A percentile compares a stretch with the other conserved stretches of the same genome.
Evolutionary conservation across 2,113 vertebrate species (phyloP).

Genomic region (Melanerpes formicivorus): DNA sequence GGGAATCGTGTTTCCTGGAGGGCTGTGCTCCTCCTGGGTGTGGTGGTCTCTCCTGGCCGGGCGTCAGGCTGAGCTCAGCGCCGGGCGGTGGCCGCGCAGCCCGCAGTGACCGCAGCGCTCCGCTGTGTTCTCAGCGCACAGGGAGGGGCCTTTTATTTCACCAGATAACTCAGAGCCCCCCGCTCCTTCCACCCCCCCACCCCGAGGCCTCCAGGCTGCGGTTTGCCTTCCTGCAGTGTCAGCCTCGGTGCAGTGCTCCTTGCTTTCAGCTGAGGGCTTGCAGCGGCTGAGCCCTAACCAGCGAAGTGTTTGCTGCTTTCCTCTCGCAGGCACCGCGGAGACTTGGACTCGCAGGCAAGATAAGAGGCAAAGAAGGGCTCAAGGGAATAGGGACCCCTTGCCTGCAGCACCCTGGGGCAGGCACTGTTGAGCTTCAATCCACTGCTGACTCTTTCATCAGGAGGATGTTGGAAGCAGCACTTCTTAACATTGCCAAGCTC

Average conservation of each 20-base stretch:
- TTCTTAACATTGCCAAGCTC: neutral
- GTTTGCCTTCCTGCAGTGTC: neutral
- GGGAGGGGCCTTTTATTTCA: neutral
- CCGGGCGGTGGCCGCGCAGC: fast-evolving
- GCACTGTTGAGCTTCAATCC: neutral
- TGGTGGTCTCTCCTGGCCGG: slow-evolving; percentile 24
- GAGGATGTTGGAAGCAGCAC: neutral
- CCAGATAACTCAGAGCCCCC: neutral
- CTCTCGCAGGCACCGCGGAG: fast-evolving
- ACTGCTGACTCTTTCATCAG: neutral
- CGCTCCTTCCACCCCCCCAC: too few relatives aligned
- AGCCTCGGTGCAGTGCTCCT: neutral
- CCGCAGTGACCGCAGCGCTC: fast-evolving
- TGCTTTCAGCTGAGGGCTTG: neutral
- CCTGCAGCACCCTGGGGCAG: neutral
- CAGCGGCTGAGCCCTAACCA: neutral
- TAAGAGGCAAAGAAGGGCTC: fast-evolving
- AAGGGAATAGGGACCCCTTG: neutral
- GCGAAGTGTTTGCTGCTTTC: neutral
- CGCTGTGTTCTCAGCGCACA: fast-evolving
- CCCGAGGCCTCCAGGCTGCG: neutral
- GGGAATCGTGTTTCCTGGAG: slow-evolving; percentile 39
- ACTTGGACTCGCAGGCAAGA: neutral
- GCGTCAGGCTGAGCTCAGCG: neutral
- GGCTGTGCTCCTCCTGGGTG: slow-evolving; percentile 35